Evolutionary conservation across 2,888 invertebrate species (phyloP).

Genomic region (Chamaedrilus cognettii): DNA sequence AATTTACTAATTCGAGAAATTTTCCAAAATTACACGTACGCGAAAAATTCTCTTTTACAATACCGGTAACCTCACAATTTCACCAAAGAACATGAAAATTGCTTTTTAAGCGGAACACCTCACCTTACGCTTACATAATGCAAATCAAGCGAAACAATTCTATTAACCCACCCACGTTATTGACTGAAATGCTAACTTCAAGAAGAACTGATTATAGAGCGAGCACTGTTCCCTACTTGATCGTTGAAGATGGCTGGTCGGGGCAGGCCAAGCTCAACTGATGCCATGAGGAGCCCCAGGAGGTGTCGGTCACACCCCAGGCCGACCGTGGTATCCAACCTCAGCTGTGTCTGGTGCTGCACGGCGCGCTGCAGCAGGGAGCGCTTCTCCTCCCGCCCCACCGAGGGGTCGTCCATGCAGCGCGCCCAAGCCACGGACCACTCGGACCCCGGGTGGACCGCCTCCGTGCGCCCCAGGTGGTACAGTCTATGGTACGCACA

Average conservation of each 20-base stretch:
- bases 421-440: conserved; percentile 57
- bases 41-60: background rate
- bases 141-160: no score
- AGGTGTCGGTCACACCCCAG: conserved; percentile 65
- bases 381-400: conserved; percentile 38
- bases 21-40: background rate
- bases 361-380: conserved; percentile 42
- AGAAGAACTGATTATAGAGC: background rate
- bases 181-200: background rate
- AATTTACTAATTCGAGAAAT: no score
- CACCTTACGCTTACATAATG: no score
- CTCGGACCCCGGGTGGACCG: conserved; percentile 65
- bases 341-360: conserved; percentile 42
- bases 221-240: conserved; percentile 29
- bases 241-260: conserved; percentile 43
- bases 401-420: conserved; percentile 42
- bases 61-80: background rate
- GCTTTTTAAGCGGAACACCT: no score
- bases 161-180: no score
- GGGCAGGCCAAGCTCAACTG: conserved; percentile 43
- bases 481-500: no score
- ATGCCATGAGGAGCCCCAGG: conserved; percentile 60
- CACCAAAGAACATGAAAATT: background rate
- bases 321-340: conserved; percentile 44
- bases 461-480: conserved; percentile 65